These are phyloP conservation scores for Venustoraphidia nigricollis DNA, from an alignment of 2,888 invertebrate genomes.

Conservation along the genomic window DNA sequence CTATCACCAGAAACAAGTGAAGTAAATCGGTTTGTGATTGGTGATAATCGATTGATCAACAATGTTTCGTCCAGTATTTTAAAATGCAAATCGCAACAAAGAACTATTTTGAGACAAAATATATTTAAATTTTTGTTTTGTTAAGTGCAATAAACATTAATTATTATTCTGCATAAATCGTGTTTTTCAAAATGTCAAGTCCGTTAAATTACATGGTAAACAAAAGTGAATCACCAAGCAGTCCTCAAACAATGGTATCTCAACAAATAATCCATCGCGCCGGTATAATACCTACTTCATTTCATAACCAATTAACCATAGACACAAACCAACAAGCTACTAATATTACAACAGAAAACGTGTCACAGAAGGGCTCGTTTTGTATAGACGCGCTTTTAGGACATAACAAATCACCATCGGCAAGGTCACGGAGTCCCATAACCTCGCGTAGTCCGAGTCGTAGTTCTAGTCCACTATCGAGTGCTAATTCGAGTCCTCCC, in stretches of 20 bases:
- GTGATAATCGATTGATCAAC: no score
- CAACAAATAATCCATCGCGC: conserved; percentile 3
- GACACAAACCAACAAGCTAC: conserved; percentile 24
- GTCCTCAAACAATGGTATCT: conserved; percentile 4
- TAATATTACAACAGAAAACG: conserved; percentile 4
- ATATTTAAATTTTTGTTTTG: no score
- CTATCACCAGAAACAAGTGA: conserved; percentile 2
- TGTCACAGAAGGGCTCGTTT: conserved; percentile 45
- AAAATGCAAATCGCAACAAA: no score
- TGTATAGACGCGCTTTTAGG: conserved; percentile 82
- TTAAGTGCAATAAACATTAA: no score
- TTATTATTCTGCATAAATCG: no score
- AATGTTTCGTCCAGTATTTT: no score
- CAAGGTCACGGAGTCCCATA: conserved; percentile 26
- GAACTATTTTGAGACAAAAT: no score
- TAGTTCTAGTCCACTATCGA: conserved; percentile 27
- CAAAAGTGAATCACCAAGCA: conserved; percentile 1
- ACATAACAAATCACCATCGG: conserved; percentile 15
- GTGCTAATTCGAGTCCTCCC: conserved; percentile 63
- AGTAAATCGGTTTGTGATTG: no score
- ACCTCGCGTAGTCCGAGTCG: conserved; percentile 24
- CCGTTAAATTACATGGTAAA: conserved; percentile 5
- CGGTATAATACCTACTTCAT: conserved; percentile 1
- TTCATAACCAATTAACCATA: conserved; percentile 9
- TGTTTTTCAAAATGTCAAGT: conserved; percentile 1